Evolutionary conservation across 2,113 vertebrate species (phyloP).

Genomic region (Elephas maximus): DNA sequence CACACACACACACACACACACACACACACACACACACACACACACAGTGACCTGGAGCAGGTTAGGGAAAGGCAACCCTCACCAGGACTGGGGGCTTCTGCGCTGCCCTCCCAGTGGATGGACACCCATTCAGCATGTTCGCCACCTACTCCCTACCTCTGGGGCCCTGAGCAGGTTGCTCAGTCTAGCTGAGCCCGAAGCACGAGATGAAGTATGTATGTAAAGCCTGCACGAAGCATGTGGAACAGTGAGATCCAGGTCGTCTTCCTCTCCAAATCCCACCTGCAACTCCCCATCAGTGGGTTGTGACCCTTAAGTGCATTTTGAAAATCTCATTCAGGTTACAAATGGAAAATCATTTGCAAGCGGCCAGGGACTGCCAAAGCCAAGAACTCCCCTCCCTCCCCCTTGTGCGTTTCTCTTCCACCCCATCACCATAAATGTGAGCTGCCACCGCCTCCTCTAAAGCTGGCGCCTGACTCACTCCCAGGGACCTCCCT

Average conservation of each 20-base stretch:
- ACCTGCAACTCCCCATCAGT: no score
- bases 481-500: accelerated
- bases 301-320: accelerated
- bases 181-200: neutral
- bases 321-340: neutral
- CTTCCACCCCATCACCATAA: accelerated
- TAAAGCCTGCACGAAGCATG: neutral
- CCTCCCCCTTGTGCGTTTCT: accelerated
- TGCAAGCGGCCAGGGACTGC: neutral
- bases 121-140: neutral
- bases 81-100: no score
- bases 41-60: no score
- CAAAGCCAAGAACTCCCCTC: neutral
- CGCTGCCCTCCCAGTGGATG: neutral
- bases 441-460: accelerated
- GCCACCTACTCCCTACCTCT: neutral
- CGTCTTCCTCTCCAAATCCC: no score
- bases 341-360: neutral
- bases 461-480: neutral
- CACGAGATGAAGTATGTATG: accelerated
- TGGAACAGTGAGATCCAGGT: no score
- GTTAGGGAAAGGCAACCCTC: no score
- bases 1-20: neutral
- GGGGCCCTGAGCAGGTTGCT: neutral
- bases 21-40: no score